phyloP scores from a whole-genome alignment of 2,113 vertebrate species.

The Sorex araneus region DNA sequence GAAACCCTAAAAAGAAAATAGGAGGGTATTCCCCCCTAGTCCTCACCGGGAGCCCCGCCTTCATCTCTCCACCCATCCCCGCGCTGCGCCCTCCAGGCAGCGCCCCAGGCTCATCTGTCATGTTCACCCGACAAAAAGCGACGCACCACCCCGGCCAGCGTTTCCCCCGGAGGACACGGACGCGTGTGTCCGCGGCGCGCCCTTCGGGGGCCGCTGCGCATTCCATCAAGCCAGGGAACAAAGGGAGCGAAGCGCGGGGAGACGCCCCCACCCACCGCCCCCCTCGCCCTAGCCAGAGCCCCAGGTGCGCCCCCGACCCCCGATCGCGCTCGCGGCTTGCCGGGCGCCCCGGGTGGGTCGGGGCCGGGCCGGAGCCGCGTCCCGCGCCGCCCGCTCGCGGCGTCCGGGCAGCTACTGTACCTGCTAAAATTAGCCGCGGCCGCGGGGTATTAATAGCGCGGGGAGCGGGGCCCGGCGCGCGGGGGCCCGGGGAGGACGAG shows the following conservation, averaged over 20 bases:
- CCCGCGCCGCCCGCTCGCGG: constrained; percentile 26
- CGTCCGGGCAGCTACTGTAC: constrained; percentile 71
- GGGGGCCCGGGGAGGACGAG: neutral
- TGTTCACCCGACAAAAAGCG: constrained; percentile 84
- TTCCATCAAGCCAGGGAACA: constrained; percentile 62
- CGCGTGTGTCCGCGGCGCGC: neutral
- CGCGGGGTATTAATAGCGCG: constrained; percentile 64
- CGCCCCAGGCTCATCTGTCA: constrained; percentile 77
- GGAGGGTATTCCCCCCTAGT: constrained; percentile 37
- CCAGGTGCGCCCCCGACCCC: neutral
- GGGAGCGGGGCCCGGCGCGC: constrained; percentile 32
- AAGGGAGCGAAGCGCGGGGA: constrained; percentile 63
- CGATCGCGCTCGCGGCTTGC: neutral
- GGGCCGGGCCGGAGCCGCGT: constrained; percentile 30
- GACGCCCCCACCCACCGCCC: neutral
- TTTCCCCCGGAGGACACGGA: constrained; percentile 1
- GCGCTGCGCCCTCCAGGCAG: constrained; percentile 63
- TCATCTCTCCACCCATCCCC: constrained; percentile 24
- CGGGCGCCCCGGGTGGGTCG: neutral
- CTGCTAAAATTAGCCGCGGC: constrained; percentile 85
- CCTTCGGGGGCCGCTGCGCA: constrained; percentile 4
- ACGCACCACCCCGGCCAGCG: neutral
- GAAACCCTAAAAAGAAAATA: constrained; percentile 45
- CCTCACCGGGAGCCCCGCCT: constrained; percentile 34
- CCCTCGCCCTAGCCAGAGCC: neutral